A percentile compares a stretch with the other conserved stretches of the same genome.
Evolutionary conservation across 2,888 invertebrate genomes (phyloP).

Genomic region (Ormyrus pomaceus): DNA sequence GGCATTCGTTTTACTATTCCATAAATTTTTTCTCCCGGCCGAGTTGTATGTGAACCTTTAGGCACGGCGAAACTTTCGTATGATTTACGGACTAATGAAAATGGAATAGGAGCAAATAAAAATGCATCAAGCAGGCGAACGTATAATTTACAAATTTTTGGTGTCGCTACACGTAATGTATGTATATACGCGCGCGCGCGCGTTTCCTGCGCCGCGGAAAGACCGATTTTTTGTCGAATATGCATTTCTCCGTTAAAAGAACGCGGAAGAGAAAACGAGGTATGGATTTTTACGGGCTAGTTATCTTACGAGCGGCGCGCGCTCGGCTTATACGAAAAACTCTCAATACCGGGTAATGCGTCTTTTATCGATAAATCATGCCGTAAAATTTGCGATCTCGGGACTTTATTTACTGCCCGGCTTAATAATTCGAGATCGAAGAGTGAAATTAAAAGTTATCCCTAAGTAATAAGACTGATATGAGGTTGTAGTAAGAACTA

Average conservation of each 20-base stretch:
- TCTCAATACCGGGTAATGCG: conserved; percentile 18
- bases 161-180: conserved; percentile 10
- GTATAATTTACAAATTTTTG: conserved; percentile 26
- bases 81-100: conserved; percentile 31
- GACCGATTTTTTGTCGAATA: conserved; percentile 42
- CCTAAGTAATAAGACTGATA: no score
- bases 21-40: conserved; percentile 1
- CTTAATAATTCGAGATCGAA: no score
- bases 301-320: background rate
- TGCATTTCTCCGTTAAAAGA: conserved; percentile 43
- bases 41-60: background rate
- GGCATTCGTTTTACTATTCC: background rate
- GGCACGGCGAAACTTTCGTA: background rate
- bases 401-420: no score
- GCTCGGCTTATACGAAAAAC: conserved; percentile 31
- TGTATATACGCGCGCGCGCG: background rate
- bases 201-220: background rate
- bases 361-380: conserved; percentile 38
- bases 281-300: conserved; percentile 26
- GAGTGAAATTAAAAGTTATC: no score
- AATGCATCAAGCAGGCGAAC: background rate
- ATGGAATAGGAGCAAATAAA: conserved; percentile 24
- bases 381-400: conserved; percentile 33
- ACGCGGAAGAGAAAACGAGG: conserved; percentile 48
- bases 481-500: no score